Conservation (phyloP, 37 sponge, comb jelly and placozoan species). For the Geodia barretti region DNA sequence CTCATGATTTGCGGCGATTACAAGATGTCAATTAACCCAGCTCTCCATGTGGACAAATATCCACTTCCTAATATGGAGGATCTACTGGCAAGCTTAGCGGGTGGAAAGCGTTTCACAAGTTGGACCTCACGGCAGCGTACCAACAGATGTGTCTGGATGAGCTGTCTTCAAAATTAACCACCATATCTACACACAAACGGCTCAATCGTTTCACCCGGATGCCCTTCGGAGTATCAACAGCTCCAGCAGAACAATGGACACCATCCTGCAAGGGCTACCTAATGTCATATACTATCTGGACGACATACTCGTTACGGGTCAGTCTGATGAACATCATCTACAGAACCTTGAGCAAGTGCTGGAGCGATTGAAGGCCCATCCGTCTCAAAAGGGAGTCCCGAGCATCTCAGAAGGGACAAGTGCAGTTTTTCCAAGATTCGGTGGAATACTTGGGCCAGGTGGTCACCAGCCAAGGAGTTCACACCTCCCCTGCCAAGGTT, state of each 20-base stretch:
- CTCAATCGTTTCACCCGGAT: background rate
- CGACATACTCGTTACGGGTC: background rate
- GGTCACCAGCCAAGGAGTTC: background rate
- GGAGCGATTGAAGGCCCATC: background rate
- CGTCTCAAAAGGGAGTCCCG: background rate
- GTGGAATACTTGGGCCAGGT: constrained; percentile 42
- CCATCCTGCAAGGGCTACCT: background rate
- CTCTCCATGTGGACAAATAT: constrained; percentile 23
- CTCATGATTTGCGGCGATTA: constrained; percentile 6
- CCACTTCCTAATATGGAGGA: constrained; percentile 23
- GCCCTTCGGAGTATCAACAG: background rate
- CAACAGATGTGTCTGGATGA: background rate
- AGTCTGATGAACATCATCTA: background rate
- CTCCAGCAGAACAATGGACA: background rate
- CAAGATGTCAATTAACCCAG: constrained; percentile 18
- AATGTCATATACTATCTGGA: background rate
- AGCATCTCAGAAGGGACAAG: background rate
- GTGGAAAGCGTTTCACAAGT: constrained; percentile 12
- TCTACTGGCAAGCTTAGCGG: constrained; percentile 5
- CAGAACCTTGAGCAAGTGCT: background rate
- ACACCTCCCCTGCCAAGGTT: background rate
- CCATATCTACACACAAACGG: background rate
- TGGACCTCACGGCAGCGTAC: background rate
- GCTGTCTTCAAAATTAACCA: background rate
- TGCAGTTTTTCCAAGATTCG: constrained; percentile 21